Conservation (phyloP, 2,888 invertebrate genomes). For the Coenonympha arcania region DNA sequence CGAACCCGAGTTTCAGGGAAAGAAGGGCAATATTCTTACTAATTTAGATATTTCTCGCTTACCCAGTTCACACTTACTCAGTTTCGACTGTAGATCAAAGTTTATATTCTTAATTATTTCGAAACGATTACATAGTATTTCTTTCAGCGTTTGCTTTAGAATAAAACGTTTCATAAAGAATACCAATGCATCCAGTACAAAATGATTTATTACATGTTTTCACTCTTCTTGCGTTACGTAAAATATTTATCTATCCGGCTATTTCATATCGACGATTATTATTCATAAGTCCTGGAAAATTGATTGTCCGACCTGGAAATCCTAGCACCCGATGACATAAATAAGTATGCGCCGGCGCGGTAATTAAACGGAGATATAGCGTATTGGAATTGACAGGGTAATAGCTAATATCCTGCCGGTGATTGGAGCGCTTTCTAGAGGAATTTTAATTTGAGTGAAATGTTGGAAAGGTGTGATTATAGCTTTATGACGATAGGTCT, state of each 20-base stretch:
- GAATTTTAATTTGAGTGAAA: conserved; percentile 32
- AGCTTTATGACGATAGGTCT: conserved; percentile 4
- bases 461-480: conserved; percentile 9
- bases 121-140: too few species aligned
- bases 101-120: too few species aligned
- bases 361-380: conserved; percentile 24
- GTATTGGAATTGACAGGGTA: conserved; percentile 27
- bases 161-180: too few species aligned
- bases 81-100: too few species aligned
- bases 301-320: not conserved
- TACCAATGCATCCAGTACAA: too few species aligned
- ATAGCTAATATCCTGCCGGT: conserved; percentile 34
- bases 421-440: conserved; percentile 30
- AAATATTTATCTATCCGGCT: not conserved
- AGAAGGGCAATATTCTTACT: too few species aligned
- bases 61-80: too few species aligned
- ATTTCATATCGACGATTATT: not conserved
- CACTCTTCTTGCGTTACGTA: too few species aligned
- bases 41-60: too few species aligned
- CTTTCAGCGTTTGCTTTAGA: too few species aligned
- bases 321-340: conserved; percentile 33
- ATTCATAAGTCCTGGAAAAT: not conserved
- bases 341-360: conserved; percentile 29
- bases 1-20: too few species aligned
- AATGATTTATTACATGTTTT: too few species aligned